Evolutionary conservation across 2,888 invertebrate genomes (phyloP), one percentile per base, ranked within the genome.

Genomic region (Philopedon plagiatum): DNA sequence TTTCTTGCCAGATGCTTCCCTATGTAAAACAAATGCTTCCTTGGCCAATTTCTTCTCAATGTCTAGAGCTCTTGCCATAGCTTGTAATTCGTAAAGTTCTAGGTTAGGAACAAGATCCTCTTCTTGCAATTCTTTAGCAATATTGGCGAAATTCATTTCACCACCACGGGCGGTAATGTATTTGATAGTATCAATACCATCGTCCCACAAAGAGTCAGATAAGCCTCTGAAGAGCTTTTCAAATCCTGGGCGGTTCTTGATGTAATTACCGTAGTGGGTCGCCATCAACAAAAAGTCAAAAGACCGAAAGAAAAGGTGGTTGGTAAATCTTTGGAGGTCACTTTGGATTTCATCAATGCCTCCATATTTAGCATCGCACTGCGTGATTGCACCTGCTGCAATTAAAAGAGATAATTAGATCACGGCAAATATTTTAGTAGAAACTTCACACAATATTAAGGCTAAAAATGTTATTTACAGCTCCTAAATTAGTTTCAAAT

Each of bases 161-260:
- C 90, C 88, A 83, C 95, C 95, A 80, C 95, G 91, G 83, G 90
- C 89, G 0, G 92, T 88, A 39, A 94, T 88, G 83, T 92, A 93
- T 82, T 95, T 92, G 79, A 94, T 93, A n/a, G 94, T 80, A 8
- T 91, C 90, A 78, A 94, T 90, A 32, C 90, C 89, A 79, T 93
- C 90, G 13, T 90, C 89, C 91, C 94, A 95, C 4, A 92, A 87
- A 9, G 90, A 86, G 78, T 95, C 94, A 0, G 94, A 93, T 8
- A 94, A 85, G 69, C 90, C 90, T 78, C 90, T 89, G 86, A 92
- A 94, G 8, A 94, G 84, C 81, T 91, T 92, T 78, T 90, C 89
- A 85, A 95, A 94, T 2, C 95, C 95, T 19, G 87, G 89, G 29
- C 95, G 88, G 85, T 93, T 92, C 26, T 91, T 91, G 81, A 92